Conservation (phyloP, 2,797 vertebrate species). For the Sebastolobus alascanus region DNA sequence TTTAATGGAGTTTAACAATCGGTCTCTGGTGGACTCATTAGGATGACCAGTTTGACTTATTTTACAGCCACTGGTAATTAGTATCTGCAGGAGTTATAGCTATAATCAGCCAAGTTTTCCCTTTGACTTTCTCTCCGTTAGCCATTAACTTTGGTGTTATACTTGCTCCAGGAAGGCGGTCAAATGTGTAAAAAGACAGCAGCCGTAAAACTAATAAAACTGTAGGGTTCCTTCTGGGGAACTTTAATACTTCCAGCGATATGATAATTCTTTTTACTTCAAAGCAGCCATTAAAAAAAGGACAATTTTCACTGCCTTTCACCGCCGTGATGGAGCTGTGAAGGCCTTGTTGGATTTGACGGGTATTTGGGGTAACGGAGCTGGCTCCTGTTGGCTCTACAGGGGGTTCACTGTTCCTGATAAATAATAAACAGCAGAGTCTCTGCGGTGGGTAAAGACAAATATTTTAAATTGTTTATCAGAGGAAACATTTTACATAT, state of each 20-base stretch:
- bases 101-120: constrained; percentile 84
- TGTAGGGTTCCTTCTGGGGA: constrained; percentile 85
- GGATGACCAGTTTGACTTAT: constrained; percentile 87
- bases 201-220: constrained; percentile 87
- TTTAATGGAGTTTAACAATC: constrained; percentile 85
- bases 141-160: constrained; percentile 81
- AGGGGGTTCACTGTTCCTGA: constrained; percentile 1
- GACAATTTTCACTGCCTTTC: constrained; percentile 50
- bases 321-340: constrained; percentile 46
- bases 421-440: constrained; percentile 29
- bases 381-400: constrained; percentile 2
- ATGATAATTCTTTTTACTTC: constrained; percentile 82
- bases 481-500: constrained; percentile 26
- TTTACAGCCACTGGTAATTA: constrained; percentile 89
- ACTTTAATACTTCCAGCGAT: constrained; percentile 85
- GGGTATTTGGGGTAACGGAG: constrained; percentile 18
- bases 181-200: constrained; percentile 83
- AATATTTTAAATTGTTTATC: constrained; percentile 52
- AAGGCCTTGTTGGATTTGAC: constrained; percentile 39
- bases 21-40: constrained; percentile 89
- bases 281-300: constrained; percentile 80
- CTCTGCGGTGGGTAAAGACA: constrained; percentile 32
- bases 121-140: constrained; percentile 82
- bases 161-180: constrained; percentile 80
- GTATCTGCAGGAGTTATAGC: constrained; percentile 86